A percentile compares a stretch with the other conserved stretches of the same genome.
These are phyloP conservation scores for Venusia cambrica DNA, from an alignment of 2,888 invertebrate species.

Conservation along the genomic window DNA sequence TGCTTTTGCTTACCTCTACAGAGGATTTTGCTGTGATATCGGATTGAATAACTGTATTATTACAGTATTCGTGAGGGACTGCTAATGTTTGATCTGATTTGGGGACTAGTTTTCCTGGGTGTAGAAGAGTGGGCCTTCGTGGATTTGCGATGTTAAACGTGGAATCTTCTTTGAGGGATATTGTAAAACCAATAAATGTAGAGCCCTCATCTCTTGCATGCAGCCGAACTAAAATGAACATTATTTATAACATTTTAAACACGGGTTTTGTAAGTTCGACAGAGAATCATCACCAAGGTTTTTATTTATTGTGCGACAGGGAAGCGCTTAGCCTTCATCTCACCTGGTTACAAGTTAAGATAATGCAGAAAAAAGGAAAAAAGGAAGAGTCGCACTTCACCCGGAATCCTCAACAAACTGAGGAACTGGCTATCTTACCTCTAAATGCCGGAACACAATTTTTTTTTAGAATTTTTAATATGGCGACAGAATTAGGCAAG, in stretches of 20 bases:
- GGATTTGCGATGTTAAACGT: constrained; percentile 50
- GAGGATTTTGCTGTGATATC: constrained; percentile 60
- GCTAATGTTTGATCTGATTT: constrained; percentile 41
- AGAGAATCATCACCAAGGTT: no score
- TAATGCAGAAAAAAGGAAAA: no score
- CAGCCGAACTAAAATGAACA: constrained; percentile 50
- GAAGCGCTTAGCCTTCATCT: no score
- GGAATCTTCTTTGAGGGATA: constrained; percentile 56
- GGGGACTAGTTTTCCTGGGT: constrained; percentile 47
- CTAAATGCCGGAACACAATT: no score
- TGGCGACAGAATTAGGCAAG: no score
- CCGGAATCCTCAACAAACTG: no score
- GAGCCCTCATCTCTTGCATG: constrained; percentile 48
- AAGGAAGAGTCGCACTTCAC: no score
- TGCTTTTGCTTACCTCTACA: constrained; percentile 64
- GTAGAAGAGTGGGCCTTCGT: constrained; percentile 46
- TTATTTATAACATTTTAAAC: background rate
- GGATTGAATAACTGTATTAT: constrained; percentile 59
- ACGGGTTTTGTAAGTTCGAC: no score
- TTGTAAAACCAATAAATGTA: constrained; percentile 65
- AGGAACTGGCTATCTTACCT: no score
- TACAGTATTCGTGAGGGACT: constrained; percentile 42
- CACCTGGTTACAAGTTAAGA: no score
- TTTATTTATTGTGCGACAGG: no score
- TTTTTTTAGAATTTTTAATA: no score